Percentiles rank a stretch among this genome's conserved stretches.
Conservation (phyloP, 2,888 invertebrate genomes). For the Eucera pruinosa region DNA sequence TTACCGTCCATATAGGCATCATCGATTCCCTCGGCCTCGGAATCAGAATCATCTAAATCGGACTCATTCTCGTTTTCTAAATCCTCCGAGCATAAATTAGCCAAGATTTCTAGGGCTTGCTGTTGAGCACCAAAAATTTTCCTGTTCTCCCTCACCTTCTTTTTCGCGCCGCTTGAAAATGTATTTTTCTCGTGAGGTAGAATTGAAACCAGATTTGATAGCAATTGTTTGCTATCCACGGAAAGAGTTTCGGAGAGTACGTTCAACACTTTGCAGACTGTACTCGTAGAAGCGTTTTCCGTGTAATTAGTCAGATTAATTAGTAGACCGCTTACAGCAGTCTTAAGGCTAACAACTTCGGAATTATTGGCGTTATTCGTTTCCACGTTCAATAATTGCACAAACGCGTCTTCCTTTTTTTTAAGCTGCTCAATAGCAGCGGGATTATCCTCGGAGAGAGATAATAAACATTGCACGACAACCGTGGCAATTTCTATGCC, state of each 20-base stretch:
- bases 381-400: slow-evolving; percentile 73
- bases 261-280: slow-evolving; percentile 85
- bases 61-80: slow-evolving; percentile 83
- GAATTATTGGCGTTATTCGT: slow-evolving; percentile 85
- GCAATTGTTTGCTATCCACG: slow-evolving; percentile 85
- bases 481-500: slow-evolving; percentile 86
- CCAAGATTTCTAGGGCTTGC: slow-evolving; percentile 89
- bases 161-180: slow-evolving; percentile 84
- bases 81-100: slow-evolving; percentile 89
- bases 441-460: slow-evolving; percentile 90
- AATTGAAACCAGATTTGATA: slow-evolving; percentile 85
- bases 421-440: slow-evolving; percentile 86
- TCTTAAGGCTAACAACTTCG: slow-evolving; percentile 85
- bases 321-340: slow-evolving; percentile 87
- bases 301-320: slow-evolving; percentile 82
- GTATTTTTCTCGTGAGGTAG: slow-evolving; percentile 85
- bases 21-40: slow-evolving; percentile 77
- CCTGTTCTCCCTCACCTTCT: slow-evolving; percentile 85
- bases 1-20: slow-evolving; percentile 76
- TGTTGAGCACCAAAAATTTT: slow-evolving; percentile 89
- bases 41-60: slow-evolving; percentile 84
- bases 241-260: slow-evolving; percentile 86
- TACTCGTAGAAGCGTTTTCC: slow-evolving; percentile 62
- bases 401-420: slow-evolving; percentile 82
- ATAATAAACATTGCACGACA: slow-evolving; percentile 89